Percentiles rank a stretch among this genome's conserved stretches.
Conservation (phyloP, 1,140 invertebrate genomes). For the Panagrolaimus sp. region DNA sequence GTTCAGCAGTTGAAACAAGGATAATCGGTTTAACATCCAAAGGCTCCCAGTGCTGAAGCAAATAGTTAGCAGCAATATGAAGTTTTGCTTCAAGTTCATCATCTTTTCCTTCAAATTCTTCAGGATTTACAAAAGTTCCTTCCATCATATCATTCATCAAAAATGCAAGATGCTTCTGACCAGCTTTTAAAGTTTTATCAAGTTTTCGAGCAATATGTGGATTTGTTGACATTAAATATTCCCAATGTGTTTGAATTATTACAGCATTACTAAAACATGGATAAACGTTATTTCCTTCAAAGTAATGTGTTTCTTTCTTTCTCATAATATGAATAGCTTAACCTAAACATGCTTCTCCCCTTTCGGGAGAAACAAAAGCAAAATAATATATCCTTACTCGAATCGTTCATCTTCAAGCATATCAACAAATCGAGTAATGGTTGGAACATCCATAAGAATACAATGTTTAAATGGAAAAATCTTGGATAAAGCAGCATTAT, state of each 20-base stretch:
- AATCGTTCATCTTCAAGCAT: conserved; percentile 31
- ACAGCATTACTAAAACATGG: conserved; percentile 36
- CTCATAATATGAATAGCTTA: too few relatives aligned
- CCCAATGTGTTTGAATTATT: conserved; percentile 43
- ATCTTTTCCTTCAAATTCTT: conserved; percentile 23
- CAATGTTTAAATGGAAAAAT: conserved; percentile 21
- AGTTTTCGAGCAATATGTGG: conserved; percentile 38
- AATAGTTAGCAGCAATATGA: conserved; percentile 31
- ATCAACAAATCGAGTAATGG: conserved; percentile 40
- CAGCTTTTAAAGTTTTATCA: conserved; percentile 28
- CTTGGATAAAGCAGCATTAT: conserved; percentile 22
- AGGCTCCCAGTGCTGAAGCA: conserved; percentile 33
- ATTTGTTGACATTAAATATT: conserved; percentile 36
- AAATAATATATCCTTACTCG: conserved; percentile 11
- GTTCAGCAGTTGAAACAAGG: conserved; percentile 36
- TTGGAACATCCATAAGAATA: conserved; percentile 30
- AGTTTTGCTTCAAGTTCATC: conserved; percentile 36
- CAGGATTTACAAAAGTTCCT: conserved; percentile 37
- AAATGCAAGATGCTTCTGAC: conserved; percentile 36
- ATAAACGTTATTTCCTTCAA: too few relatives aligned
- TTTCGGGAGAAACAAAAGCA: not conserved
- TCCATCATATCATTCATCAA: conserved; percentile 45
- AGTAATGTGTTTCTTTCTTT: too few relatives aligned
- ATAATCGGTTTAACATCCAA: conserved; percentile 30
- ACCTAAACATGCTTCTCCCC: too few relatives aligned